phyloP scores from a whole-genome alignment of 2,797 vertebrate genomes.

The Trichosurus vulpecula region DNA sequence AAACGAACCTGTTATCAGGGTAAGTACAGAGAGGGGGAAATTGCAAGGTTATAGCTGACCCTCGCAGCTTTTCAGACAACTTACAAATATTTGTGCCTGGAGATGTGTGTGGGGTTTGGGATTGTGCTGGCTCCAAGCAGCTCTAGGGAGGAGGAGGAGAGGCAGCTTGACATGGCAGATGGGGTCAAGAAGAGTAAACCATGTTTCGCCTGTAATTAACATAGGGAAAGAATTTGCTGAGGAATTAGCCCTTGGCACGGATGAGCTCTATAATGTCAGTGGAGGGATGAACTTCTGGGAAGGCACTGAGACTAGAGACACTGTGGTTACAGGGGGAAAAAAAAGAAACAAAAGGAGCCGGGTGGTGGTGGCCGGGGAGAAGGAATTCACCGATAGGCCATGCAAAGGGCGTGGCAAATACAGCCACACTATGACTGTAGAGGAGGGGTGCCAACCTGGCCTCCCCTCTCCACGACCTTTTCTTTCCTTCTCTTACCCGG shows the following conservation, averaged over 20 bases:
- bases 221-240: slow-evolving; percentile 84
- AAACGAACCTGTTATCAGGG: slow-evolving; percentile 80
- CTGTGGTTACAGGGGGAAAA: neutral
- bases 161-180: slow-evolving; percentile 75
- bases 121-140: slow-evolving; percentile 81
- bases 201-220: slow-evolving; percentile 89
- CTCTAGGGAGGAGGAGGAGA: slow-evolving; percentile 85
- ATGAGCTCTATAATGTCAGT: slow-evolving; percentile 10
- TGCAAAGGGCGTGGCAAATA: neutral
- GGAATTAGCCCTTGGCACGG: slow-evolving; percentile 86
- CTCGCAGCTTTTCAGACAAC: slow-evolving; percentile 79
- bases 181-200: slow-evolving; percentile 79
- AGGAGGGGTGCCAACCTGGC: neutral
- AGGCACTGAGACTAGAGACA: neutral
- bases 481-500: neutral
- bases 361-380: neutral
- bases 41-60: slow-evolving; percentile 81
- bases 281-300: neutral
- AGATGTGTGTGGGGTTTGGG: slow-evolving; percentile 54
- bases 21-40: slow-evolving; percentile 82
- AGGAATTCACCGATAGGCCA: neutral
- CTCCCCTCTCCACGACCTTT: neutral
- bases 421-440: neutral
- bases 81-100: slow-evolving; percentile 80
- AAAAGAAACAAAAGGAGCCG: neutral